Percentiles rank a stretch among this genome's conserved stretches.
Conservation (phyloP, 2,113 vertebrate genomes). For the Toxotes chatareus region DNA sequence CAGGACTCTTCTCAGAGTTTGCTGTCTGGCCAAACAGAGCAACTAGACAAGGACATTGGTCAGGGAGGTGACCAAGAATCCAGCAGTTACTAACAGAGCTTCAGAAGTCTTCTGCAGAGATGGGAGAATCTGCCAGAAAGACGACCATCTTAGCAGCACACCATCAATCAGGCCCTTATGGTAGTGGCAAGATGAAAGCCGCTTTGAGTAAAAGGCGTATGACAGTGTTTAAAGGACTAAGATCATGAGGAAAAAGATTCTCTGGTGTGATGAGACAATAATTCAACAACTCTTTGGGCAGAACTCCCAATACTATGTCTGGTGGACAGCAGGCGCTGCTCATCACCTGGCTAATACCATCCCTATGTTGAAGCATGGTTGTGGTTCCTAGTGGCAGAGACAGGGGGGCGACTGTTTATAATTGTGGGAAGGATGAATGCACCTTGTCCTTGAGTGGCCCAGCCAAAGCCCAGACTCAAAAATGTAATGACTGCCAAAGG, state of each 20-base stretch:
- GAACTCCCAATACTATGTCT: background rate
- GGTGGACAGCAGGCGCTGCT: background rate
- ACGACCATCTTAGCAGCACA: background rate
- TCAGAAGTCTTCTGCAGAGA: background rate
- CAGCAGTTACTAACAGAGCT: background rate
- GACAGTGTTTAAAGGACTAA: background rate
- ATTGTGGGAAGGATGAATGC: background rate
- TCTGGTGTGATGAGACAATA: background rate
- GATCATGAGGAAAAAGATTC: background rate
- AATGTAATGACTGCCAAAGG: background rate
- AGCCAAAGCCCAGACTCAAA: background rate
- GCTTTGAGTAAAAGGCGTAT: background rate
- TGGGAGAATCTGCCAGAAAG: background rate
- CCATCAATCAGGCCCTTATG: background rate
- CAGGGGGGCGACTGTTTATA: background rate
- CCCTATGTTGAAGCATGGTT: background rate
- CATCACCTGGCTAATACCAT: background rate
- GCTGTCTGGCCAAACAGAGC: background rate
- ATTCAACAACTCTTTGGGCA: background rate
- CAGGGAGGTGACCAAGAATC: background rate
- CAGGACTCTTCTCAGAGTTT: background rate
- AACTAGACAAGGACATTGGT: background rate
- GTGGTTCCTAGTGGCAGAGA: background rate
- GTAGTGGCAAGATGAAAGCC: no score
- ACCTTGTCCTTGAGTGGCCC: background rate